phyloP scores from a whole-genome alignment of 2,797 vertebrate species.

The Malacoraja senta region DNA sequence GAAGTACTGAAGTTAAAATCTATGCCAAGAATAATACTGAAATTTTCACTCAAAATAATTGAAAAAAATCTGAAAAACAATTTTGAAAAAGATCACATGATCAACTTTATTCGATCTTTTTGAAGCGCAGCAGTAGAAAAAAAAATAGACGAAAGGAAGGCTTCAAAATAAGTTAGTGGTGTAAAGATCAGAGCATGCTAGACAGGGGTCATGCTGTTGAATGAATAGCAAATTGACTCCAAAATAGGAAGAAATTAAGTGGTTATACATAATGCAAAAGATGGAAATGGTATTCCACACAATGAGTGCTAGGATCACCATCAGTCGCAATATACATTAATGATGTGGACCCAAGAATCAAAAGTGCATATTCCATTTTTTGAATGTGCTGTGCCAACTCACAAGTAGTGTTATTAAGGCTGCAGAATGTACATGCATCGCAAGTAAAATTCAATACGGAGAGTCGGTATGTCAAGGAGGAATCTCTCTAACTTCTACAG shows the following conservation, averaged over 20 bases:
- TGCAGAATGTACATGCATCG: too few species aligned
- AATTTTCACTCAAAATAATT: too few species aligned
- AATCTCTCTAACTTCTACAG: too few species aligned
- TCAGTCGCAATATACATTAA: neutral
- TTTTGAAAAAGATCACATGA: too few species aligned
- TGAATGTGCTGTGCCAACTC: too few species aligned
- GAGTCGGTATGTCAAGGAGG: too few species aligned
- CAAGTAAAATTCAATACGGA: too few species aligned
- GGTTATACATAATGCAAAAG: neutral
- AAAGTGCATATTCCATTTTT: neutral
- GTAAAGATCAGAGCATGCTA: neutral
- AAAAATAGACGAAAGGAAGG: neutral
- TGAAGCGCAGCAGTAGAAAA: neutral
- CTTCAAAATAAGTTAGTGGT: neutral
- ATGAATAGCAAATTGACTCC: neutral
- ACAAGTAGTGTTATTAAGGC: too few species aligned
- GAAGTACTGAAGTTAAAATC: neutral
- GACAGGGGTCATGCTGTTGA: neutral
- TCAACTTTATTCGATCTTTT: too few species aligned
- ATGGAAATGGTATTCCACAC: neutral
- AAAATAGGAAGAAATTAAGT: neutral
- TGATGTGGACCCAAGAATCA: neutral
- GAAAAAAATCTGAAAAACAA: too few species aligned
- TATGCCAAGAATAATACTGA: neutral
- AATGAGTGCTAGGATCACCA: neutral